These are phyloP conservation scores for Apogon talboti DNA, from an alignment of 2,797 vertebrate species.

Conservation along the genomic window DNA sequence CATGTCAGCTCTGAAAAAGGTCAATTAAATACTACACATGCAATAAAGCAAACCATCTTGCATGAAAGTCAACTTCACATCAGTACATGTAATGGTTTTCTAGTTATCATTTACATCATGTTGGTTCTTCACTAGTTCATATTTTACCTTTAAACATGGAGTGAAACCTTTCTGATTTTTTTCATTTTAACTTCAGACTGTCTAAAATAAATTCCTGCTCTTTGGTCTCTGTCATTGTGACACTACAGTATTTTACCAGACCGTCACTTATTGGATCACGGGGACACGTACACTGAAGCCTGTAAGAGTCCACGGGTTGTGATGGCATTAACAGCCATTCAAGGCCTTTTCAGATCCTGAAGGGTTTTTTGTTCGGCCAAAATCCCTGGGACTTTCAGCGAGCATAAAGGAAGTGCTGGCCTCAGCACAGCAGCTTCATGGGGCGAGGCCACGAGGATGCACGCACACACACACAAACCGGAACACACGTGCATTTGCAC, in stretches of 20 bases:
- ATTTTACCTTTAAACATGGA: too few species aligned
- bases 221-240: neutral
- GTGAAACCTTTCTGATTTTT: too few species aligned
- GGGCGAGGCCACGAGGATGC: slow-evolving; percentile 56
- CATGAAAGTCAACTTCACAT: too few species aligned
- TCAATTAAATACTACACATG: too few species aligned
- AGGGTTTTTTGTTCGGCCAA: slow-evolving; percentile 77
- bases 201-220: too few species aligned
- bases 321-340: slow-evolving; percentile 63
- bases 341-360: slow-evolving; percentile 73
- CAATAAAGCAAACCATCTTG: too few species aligned
- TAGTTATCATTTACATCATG: too few species aligned
- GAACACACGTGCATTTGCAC: slow-evolving; percentile 10
- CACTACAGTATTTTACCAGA: slow-evolving; percentile 35
- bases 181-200: too few species aligned
- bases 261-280: slow-evolving; percentile 12
- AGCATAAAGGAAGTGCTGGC: slow-evolving; percentile 79
- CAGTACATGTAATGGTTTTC: too few species aligned
- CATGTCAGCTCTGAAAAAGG: too few species aligned
- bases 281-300: slow-evolving; percentile 42
- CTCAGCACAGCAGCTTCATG: slow-evolving; percentile 73
- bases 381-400: slow-evolving; percentile 81
- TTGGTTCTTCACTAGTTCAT: too few species aligned
- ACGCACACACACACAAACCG: slow-evolving; percentile 25
- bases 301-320: slow-evolving; percentile 58